Evolutionary conservation across 2,888 invertebrate species (phyloP), one percentile per base, ranked within the genome.

Genomic region (Philopedon plagiatum): DNA sequence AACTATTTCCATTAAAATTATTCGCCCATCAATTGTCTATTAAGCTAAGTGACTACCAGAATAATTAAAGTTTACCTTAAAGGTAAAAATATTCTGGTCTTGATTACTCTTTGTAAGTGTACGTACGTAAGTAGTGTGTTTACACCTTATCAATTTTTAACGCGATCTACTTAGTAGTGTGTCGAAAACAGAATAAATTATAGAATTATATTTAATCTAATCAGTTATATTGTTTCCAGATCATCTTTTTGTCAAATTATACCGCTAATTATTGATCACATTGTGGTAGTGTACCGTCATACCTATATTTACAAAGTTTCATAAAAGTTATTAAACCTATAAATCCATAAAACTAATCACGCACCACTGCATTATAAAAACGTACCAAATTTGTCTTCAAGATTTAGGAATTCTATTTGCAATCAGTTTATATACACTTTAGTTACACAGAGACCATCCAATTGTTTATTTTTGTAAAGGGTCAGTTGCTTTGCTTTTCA

Each of bases 341-440:
- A 54, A 54, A 54, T 54, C 51, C 51, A 54, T 58, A 61, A 61
- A 32, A 29, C 29, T 61, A 32, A 61, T 29, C 61, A 46, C 23
- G 26, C 41, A 44, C n/a, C 23, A n/a, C n/a, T n/a, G n/a, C n/a
- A 32, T 23, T 46, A 61, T 41, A 63, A 54, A 54, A 29, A 15
- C 23, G 29, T 26, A 49, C 11, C 29, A 29, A 1, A 54, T 32
- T 54, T 54, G 29, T 18, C 29, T 54, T 18, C 18, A 54, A 29
- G 29, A 8, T 51, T 51, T 54, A 15, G 11, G 32, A 54, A 29
- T 18, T 18, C 29, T 13, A 54, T 54, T 29, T 54, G 29, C 29
- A 54, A 4, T 54, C 29, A 15, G 29, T 5, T 54, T 26, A 54
- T 7, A 32, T 54, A 54, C 29, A 13, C 13, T n/a, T 23, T 26